Percentiles rank a stretch among this genome's conserved stretches.
These are phyloP conservation scores for Machaerirhynchus nigripectus DNA, from an alignment of 2,113 vertebrate species.

Conservation along the genomic window DNA sequence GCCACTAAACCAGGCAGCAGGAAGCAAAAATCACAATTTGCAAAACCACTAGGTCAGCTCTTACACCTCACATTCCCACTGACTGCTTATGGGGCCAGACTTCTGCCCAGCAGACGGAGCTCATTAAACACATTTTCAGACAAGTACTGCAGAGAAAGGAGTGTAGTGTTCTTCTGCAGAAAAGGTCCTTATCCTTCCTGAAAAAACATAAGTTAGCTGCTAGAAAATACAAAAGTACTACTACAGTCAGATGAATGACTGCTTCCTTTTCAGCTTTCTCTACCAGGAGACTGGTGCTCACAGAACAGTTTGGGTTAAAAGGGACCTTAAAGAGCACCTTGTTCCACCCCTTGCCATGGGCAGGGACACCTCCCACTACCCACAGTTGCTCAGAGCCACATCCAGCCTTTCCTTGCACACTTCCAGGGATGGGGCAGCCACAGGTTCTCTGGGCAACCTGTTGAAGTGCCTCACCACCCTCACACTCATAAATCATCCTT, in stretches of 20 bases:
- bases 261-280: background rate
- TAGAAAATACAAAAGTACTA: background rate
- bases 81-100: background rate
- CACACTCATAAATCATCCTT: background rate
- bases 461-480: background rate
- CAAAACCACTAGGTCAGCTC: background rate
- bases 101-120: background rate
- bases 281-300: background rate
- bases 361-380: background rate
- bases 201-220: background rate
- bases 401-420: background rate
- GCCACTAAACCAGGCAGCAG: background rate
- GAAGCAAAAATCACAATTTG: background rate
- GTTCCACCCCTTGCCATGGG: background rate
- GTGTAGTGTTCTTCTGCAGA: fast-evolving
- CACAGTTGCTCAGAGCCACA: background rate
- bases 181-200: background rate
- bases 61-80: background rate
- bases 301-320: background rate
- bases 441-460: background rate
- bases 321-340: background rate
- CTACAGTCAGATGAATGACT: background rate
- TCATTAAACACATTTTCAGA: background rate
- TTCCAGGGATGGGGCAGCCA: background rate
- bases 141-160: background rate